Base-by-base conservation (phyloP, 1,140 invertebrate genomes). In the Drosophila sechellia region DNA sequence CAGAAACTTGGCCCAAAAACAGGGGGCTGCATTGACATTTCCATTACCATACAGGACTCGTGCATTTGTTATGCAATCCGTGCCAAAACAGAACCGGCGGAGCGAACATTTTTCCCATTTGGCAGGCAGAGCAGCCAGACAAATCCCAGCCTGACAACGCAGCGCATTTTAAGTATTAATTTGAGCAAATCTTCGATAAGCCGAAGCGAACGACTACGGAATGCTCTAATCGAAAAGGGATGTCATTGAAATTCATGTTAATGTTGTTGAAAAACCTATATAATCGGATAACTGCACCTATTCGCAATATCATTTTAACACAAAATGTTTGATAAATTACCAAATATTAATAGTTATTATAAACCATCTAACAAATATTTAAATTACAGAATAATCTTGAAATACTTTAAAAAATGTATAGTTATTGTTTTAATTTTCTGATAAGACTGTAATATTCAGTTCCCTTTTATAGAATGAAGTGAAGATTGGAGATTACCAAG, bases 161-260 rank as follows among this genome's bases (percentile, higher is more conserved):
- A 75, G 77, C 59, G 73, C 73, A 77, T 74, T 85, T 85, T 80
- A 85, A 81, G 81, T 86, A 86, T 86, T 86, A 81, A 86, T 84
- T 80, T 80, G 77, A 64, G 55, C 20, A 50, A 81, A 73, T 61
- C 54, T 50, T 45, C 4, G 34, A 15, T n/a, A 39, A 20, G 13
- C 2, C 12, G 31, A 25, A n/a, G n/a, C 5, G 5, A 45, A 20
- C 79, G 68, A 71, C 39, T 35, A 5, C 1, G n/a, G 31, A 4
- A 74, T 83, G 37, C 74, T 12, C 79, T 80, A 0, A 48, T 2
- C 10, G 1, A 10, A 15, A 5, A 37, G 34, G 5, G 6, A 8
- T 25, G 2, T 0, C 20, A 22, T 22, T 22, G 2, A 22, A 22
- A 22, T 22, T 22, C 2, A 22, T 22, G 20, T 22, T 22, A 22